Percentiles rank a stretch among this genome's conserved stretches.
phyloP scores from a whole-genome alignment of 2,888 invertebrate species.

The Philonicus albiceps region DNA sequence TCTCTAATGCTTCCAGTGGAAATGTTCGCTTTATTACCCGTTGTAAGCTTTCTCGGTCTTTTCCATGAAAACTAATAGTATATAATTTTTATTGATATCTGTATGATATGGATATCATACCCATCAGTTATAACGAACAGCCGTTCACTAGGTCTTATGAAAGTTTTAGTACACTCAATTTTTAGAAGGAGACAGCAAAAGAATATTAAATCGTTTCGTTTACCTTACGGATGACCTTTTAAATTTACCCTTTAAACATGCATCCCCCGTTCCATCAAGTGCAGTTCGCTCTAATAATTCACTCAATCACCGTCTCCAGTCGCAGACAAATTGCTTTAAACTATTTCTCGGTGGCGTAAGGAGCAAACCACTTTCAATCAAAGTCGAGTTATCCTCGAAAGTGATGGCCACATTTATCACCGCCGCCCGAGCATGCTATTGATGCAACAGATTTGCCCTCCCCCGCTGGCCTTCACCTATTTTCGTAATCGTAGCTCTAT shows the following conservation, averaged over 20 bases:
- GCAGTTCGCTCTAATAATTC: background rate
- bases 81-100: no score
- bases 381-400: conserved; percentile 1
- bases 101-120: no score
- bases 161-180: no score
- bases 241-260: background rate
- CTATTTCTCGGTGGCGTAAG: background rate
- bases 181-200: background rate
- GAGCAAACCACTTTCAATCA: background rate
- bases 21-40: no score
- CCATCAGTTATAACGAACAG: no score
- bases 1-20: no score
- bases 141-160: no score
- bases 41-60: no score
- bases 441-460: conserved; percentile 9
- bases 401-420: conserved; percentile 2
- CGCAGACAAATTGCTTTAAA: background rate
- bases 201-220: background rate
- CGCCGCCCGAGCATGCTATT: background rate
- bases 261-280: background rate
- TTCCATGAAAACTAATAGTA: no score
- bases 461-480: conserved; percentile 14
- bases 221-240: background rate
- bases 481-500: background rate
- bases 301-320: background rate